Evolutionary conservation across 2,888 invertebrate genomes (phyloP), one percentile per base, ranked within the genome.

Genomic region (Mimachlamys varia): DNA sequence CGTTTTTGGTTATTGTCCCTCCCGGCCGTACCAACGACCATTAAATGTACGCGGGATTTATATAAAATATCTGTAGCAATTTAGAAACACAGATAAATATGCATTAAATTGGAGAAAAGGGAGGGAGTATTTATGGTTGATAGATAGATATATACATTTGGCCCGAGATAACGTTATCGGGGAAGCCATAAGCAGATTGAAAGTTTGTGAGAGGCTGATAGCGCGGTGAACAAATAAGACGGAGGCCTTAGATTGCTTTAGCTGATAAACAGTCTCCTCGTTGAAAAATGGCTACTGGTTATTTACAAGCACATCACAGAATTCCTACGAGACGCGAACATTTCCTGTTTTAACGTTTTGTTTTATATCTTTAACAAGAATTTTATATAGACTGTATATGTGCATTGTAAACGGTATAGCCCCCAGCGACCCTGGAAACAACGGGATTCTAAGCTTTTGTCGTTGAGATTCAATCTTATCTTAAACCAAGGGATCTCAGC

Each of bases 51-150:
- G 33, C 33, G 27, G 76, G 76, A 27, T 76, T 76, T 76, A 76
- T 76, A 27, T 76, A 76, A 76, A 76, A 33, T 76, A 76, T 76
- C 76, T 76, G 76, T 76, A 33, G 76, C 76, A 76, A 76, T 76
- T 76, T 76, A 76, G 76, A 22, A 76, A 76, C 76, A 76, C 33
- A 76, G 76, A 76, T 76, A 76, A 76, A 76, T 76, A 76, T 76
- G 76, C 76, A 76, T 27, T 76, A 76, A 76, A 76, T 76, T 76
- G 76, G 76, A 76, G 27, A 22, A 33, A 22, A 33, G 12, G 33
- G 76, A 76, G 7, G 7, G 76, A 27, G 76, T 76, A 76, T 76
- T 76, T 76, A 76, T 76, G 76, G 12, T 76, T 76, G 76, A 33
- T 76, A 76, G 33, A 76, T 76, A 33, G 76, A 76, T 27, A 76